Conservation (phyloP, 2,797 vertebrate genomes). For the Pogonophryne albipinna region DNA sequence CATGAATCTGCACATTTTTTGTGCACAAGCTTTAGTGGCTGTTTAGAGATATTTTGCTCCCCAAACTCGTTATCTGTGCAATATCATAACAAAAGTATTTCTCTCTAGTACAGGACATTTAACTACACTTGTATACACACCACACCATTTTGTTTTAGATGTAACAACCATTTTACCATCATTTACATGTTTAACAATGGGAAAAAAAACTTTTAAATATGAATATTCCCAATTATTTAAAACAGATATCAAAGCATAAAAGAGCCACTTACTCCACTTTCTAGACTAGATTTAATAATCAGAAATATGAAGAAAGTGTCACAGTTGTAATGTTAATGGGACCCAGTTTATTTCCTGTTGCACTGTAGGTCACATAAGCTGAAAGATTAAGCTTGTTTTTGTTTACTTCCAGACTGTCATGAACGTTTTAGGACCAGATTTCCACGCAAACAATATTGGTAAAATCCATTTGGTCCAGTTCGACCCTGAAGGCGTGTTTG, state of each 20-base stretch:
- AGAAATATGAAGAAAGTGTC: too few relatives aligned
- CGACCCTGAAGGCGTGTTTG: slow-evolving; percentile 87
- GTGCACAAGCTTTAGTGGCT: neutral
- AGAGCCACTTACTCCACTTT: neutral
- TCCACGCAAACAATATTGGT: slow-evolving; percentile 80
- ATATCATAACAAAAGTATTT: neutral
- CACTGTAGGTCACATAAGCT: neutral
- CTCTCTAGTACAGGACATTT: neutral
- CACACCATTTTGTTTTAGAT: neutral
- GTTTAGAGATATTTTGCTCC: neutral
- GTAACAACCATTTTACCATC: neutral
- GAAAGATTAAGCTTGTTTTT: slow-evolving; percentile 3
- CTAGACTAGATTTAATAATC: neutral
- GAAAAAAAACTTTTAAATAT: neutral
- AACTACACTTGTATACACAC: neutral
- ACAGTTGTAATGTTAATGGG: neutral
- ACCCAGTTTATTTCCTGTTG: neutral
- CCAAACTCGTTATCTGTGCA: neutral
- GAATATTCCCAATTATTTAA: neutral
- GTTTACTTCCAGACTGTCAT: slow-evolving; percentile 82
- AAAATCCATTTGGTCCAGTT: slow-evolving; percentile 89
- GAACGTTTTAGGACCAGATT: slow-evolving; percentile 89
- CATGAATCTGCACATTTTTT: neutral
- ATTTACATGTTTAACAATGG: neutral
- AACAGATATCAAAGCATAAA: neutral